Base-by-base conservation (phyloP, 1,140 invertebrate genomes). In the Radopholus similis region DNA sequence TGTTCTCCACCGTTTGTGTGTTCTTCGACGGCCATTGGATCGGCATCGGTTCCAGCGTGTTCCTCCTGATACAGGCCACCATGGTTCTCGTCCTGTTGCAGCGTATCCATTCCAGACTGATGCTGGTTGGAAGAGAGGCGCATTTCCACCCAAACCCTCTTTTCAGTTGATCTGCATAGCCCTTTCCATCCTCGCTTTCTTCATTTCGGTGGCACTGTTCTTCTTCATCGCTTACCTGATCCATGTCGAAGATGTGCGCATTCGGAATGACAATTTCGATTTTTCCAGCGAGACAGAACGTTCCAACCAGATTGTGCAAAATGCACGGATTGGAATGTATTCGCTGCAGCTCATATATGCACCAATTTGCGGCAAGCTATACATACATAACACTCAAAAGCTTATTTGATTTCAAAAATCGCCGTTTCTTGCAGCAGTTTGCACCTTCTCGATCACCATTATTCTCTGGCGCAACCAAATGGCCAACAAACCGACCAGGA, bases 311-410 rank as follows among this genome's bases (percentile, higher is more conserved):
- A 80, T 80, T 59, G 76, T 80, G 15, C 66, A 66, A 15, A 80
- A 78, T 66, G 78, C 77, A 37, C 58, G 79, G 38, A 70, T 80
- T 18, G 78, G 78, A 5, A 81, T 80, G 78, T 82, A 80, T 56
- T 72, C 65, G 54, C 64, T 80, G 30, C 68, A 78, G n/a, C 73
- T 82, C 67, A 65, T 80, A 42, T 72, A 80, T 40, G 63, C 65
- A 6, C 78, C 78, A 5, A 62, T 80, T 35, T 69, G 81, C 49
- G 76, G 77, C 73, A 68, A 62, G 40, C n/a, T n/a, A 62, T 32
- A 51, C 23, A 42, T 15, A 2, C 34, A n/a, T 15, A 8, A 28
- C 37, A 32, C 13, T 42, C 35, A 37, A 58, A 30, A 30, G 34
- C 28, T 30, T 9, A 37, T 47, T 8, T 47, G n/a, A 8, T 51